These are phyloP conservation scores for Telmatherina bonti DNA, from an alignment of 2,797 vertebrate species.

Conservation along the genomic window DNA sequence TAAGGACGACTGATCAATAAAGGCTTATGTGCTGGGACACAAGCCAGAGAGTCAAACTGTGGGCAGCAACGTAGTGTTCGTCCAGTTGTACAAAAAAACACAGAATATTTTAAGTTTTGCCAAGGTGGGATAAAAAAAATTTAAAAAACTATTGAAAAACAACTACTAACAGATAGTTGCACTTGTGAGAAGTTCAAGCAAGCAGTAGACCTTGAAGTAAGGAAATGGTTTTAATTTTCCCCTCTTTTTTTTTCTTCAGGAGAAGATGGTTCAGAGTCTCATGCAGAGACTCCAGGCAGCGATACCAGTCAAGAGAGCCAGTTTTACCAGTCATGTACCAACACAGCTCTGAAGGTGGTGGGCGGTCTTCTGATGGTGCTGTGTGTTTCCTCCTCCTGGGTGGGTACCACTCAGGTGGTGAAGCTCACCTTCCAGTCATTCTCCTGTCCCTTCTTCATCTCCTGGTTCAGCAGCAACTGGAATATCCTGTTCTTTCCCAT, in stretches of 20 bases:
- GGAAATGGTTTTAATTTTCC: constrained; percentile 3
- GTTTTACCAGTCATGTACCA: constrained; percentile 88
- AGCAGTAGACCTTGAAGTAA: not conserved
- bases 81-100: not conserved
- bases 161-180: not conserved
- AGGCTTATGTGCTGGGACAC: constrained; percentile 41
- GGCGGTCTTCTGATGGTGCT: constrained; percentile 95
- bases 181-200: not conserved
- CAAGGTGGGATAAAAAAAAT: too few species aligned
- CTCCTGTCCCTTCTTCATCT: constrained; percentile 99
- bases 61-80: not conserved
- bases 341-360: constrained; percentile 89
- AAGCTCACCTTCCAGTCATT: constrained; percentile 98
- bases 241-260: constrained; percentile 74
- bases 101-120: not conserved
- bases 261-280: constrained; percentile 91
- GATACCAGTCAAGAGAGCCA: constrained; percentile 86
- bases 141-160: not conserved
- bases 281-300: constrained; percentile 86
- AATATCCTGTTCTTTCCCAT: constrained; percentile 99
- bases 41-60: constrained; percentile 21
- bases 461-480: constrained; percentile 99
- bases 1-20: constrained; percentile 59
- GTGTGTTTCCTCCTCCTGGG: constrained; percentile 96
- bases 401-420: constrained; percentile 97